A percentile compares a stretch with the other conserved stretches of the same genome.
Evolutionary conservation across 2,113 vertebrate species (phyloP).

Genomic region (Antigone vipio): DNA sequence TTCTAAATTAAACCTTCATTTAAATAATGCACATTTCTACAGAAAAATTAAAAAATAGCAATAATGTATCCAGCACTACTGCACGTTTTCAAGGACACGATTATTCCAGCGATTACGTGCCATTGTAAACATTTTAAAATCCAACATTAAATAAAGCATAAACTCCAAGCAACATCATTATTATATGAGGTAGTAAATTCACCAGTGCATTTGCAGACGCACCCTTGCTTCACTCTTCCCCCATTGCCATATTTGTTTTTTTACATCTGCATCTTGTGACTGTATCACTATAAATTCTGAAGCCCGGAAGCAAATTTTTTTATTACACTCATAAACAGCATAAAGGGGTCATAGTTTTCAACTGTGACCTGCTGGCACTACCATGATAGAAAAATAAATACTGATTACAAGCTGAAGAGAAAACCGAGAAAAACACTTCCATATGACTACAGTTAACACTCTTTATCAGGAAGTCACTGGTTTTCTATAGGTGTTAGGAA

Average conservation of each 20-base stretch:
- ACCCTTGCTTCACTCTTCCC: background rate
- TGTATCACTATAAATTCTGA: background rate
- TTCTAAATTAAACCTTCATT: background rate
- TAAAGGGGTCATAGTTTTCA: background rate
- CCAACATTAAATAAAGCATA: background rate
- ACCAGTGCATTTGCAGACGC: background rate
- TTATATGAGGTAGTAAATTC: background rate
- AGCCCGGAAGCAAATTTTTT: background rate
- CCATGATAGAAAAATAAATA: background rate
- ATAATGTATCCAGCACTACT: no score
- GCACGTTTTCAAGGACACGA: background rate
- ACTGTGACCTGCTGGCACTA: background rate
- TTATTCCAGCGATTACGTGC: background rate
- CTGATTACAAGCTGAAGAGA: background rate
- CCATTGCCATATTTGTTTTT: background rate
- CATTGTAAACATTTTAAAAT: background rate
- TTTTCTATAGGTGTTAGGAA: background rate
- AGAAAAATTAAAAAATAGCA: background rate
- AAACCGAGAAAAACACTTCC: background rate
- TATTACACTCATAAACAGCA: background rate
- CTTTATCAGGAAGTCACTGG: background rate
- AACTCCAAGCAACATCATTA: background rate
- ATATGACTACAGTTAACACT: fast-evolving
- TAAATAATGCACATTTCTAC: background rate
- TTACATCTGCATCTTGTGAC: background rate